Base-by-base conservation (phyloP, 2,888 invertebrate genomes). In the Diarsia mendica region DNA sequence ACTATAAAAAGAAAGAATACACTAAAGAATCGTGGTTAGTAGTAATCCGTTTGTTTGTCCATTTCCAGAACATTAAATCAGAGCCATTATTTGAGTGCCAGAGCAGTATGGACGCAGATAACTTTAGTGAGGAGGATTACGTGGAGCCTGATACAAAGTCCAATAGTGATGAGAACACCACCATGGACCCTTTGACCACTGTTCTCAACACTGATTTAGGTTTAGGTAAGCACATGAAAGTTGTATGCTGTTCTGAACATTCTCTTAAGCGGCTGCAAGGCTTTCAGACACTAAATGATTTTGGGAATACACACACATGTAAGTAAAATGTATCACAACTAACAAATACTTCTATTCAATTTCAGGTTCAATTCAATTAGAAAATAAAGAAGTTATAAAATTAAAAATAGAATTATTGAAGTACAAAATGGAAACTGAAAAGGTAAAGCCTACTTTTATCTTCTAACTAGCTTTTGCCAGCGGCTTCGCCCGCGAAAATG, bases 341-440 rank as follows among this genome's bases (percentile, higher is more conserved):
- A 60, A 55, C 15, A 28, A 48, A 51, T 39, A 46, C 3, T 64
- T 53, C 0, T 53, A 15, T 64, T 74, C 8, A 20, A 49, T 92
- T 93, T 72, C 89, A 95, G 94, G 90, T 79, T 88, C 90, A 58
- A 83, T 89, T 81, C 82, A 85, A 67, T 70, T 87, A 48, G 92
- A 94, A 77, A 92, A 91, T 78, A 93, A 92, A 81, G 94, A 95
- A 82, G 83, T 92, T 3, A 88, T 89, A 0, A 94, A 91, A 83
- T 89, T 95, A 89, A 94, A 95, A 88, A 79, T 91, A 48, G 93
- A 96, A 70, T 80, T 96, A 71, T 81, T 96, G 11, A 94, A 94
- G 66, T 95, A 93, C 83, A 91, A 95, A 90, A 83, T 96, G 85
- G 95, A 96, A 88, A 96, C 93, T 18, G 95, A 94, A 2, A 95